These are phyloP conservation scores for Diadema setosum DNA, from an alignment of 35 echinoderm and acorn worm genomes.

Conservation along the genomic window DNA sequence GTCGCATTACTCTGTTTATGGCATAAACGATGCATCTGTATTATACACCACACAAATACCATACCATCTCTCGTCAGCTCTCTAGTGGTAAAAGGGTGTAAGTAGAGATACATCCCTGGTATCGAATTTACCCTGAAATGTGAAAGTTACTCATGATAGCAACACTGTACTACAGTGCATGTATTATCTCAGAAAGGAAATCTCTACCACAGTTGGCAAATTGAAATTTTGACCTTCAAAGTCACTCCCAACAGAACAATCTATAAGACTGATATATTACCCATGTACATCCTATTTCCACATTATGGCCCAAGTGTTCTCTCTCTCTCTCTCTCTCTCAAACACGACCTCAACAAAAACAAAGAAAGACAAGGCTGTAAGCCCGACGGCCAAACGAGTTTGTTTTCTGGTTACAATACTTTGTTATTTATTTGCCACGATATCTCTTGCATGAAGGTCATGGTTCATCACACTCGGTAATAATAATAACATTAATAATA, in stretches of 20 bases:
- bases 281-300: no score
- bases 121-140: neutral
- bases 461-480: neutral
- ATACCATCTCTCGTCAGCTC: neutral
- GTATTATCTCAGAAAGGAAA: no score
- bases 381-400: no score
- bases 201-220: neutral
- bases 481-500: neutral
- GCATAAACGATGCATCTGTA: neutral
- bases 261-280: no score
- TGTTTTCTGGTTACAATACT: constrained; percentile 3
- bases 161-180: neutral
- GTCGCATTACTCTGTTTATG: neutral
- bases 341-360: no score
- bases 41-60: neutral
- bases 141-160: neutral
- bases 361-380: no score
- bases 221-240: neutral
- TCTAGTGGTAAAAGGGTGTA: neutral
- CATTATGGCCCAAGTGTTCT: no score
- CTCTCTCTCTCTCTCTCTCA: no score
- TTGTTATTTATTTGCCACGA: constrained; percentile 8
- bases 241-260: no score
- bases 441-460: constrained; percentile 3
- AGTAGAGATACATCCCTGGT: neutral